Base-by-base conservation (phyloP, 1,140 invertebrate genomes). In the Brachionus koreanus region DNA sequence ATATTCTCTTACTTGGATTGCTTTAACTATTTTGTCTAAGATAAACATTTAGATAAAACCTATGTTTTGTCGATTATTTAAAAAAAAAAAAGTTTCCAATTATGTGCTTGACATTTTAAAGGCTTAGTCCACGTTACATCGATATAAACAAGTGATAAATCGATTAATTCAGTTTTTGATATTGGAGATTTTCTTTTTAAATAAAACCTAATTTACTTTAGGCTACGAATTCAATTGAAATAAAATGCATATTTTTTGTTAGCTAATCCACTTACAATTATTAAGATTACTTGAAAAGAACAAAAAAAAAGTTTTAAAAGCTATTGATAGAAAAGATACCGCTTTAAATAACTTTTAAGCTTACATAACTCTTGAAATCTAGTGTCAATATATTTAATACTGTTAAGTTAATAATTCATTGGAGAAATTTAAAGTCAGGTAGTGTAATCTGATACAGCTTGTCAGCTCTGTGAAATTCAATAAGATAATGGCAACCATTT, bases 231-330 rank as follows among this genome's bases (percentile, higher is more conserved):
- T n/a, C 33, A 65, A 65, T 37, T 65, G 3, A 65, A 65, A 65
- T 13, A 65, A 65, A 65, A 37, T 46, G n/a, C 33, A 33, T 69
- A 7, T 63, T 29, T 63, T 37, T 16, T 69, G 37, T 69, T 69
- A 69, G 16, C 16, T 69, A 69, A 69, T 69, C 65, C 65, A 69
- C 35, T 69, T 69, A 39, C 37, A 69, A 37, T 39, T 67, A 5
- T 16, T 69, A 39, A 19, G 65, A 37, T 69, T 35, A 16, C 13
- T 37, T 9, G 16, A 39, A 9, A 37, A 37, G 10, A 19, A 39
- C 7, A 37, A 39, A 69, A 19, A 39, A 19, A 69, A 42, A 16
- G 1, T 57, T n/a, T 16, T 19, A 39, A 37, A 39, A 39, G 7
- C 16, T 35, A 65, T 65, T 37, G 12, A 65, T 13, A 16, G 12